Percentiles rank a stretch among this genome's conserved stretches.
Evolutionary conservation across 2,113 vertebrate genomes (phyloP).

Genomic region (Sceloporus undulatus): DNA sequence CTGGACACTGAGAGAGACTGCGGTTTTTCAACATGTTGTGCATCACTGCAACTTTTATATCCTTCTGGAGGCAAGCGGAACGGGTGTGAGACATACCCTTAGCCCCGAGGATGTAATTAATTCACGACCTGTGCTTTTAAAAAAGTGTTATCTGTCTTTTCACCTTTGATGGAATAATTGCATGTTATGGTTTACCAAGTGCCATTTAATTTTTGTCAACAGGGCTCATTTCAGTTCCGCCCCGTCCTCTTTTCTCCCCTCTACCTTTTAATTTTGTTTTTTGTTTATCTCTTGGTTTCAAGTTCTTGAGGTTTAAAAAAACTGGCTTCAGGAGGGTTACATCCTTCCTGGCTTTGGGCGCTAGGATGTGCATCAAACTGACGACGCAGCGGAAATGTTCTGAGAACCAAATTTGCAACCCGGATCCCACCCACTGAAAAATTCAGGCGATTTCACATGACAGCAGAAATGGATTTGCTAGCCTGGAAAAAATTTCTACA

Average conservation of each 20-base stretch:
- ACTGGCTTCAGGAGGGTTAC: no score
- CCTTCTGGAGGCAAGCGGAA: neutral
- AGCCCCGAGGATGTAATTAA: constrained; percentile 8
- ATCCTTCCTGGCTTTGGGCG: neutral
- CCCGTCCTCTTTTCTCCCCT: neutral
- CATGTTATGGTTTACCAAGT: neutral
- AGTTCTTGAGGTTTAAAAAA: neutral
- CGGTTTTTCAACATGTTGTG: neutral
- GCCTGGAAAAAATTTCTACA: neutral
- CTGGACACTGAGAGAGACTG: neutral
- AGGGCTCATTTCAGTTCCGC: neutral
- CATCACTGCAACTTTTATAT: constrained; percentile 11
- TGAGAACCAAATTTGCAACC: neutral
- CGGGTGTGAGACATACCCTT: neutral
- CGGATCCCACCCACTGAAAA: neutral
- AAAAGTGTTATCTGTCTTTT: neutral
- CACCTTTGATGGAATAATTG: neutral
- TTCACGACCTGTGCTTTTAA: neutral
- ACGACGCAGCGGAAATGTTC: neutral
- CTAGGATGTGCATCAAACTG: neutral
- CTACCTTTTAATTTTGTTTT: neutral
- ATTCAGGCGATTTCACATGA: neutral
- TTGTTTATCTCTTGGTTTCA: neutral
- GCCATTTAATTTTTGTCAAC: neutral
- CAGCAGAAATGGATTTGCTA: neutral